Base-by-base conservation (phyloP, 2,888 invertebrate genomes). In the Sinhomidia bicolor region DNA sequence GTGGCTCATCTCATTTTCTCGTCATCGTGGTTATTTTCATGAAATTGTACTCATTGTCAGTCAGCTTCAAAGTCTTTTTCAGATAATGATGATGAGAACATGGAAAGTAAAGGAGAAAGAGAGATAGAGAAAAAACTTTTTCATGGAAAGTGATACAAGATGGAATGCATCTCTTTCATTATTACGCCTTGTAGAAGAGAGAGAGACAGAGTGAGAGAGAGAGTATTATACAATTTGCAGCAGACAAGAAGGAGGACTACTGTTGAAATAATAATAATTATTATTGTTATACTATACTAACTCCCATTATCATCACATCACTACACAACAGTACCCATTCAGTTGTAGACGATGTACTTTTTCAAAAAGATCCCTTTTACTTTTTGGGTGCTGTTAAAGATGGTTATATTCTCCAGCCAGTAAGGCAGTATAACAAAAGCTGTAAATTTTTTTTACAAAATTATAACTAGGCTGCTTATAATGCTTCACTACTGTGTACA, bases 1-100 rank as follows among this genome's bases (percentile, higher is more conserved):
- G 80, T 62, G 62, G 60, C 81, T 81, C 81, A 62, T 81, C 62
- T 81, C 81, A 23, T 41, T n/a, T 44, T 36, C 7, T 36, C 14
- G 5, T 23, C 62, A 62, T 44, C 65, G 47, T 62, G 62, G 0
- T 29, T 29, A 60, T 54, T 47, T 26, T 47, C 81, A 17, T 41
- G 23, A 23, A 44, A 81, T 57, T 32, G 32, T 74, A 68, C 68
- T 68, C 68, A 17, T 68, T 68, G 68, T 74, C 47, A 74, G 51
- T 36, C 12, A 57, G n/a, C 54, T 78, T 51, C 29, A 78, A 14
- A 47, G 74, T 74, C 9, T 23, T 23, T 44, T 20, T 47, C 14
- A 14, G n/a, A 20, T 29, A 74, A 74, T 74, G 17, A 47, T 74
- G 32, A 74, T 74, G 74, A 20, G 74, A 9, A 74, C 44, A 74